Percentiles rank a stretch among this genome's conserved stretches.
Conservation (phyloP, 2,888 invertebrate species). For the Tetramorium bicarinatum region DNA sequence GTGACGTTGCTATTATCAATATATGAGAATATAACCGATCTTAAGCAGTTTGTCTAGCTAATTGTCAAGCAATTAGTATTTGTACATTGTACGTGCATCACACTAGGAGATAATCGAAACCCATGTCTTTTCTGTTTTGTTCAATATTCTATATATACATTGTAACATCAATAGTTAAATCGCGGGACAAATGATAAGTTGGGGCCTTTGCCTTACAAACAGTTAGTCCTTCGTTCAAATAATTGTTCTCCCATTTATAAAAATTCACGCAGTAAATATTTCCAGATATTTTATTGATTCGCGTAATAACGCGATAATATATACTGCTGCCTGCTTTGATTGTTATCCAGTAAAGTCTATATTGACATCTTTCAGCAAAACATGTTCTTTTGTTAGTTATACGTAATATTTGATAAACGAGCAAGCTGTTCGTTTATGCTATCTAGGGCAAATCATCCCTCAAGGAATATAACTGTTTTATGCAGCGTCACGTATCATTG, state of each 20-base stretch:
- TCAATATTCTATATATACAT: neutral
- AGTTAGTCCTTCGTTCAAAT: too few relatives aligned
- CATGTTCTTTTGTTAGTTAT: neutral
- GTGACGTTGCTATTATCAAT: neutral
- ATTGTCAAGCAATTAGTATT: neutral
- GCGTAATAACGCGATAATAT: neutral
- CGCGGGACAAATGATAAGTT: neutral
- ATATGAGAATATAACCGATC: neutral
- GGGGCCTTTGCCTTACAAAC: neutral
- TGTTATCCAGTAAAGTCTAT: neutral
- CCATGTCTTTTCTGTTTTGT: neutral
- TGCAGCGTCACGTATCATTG: neutral
- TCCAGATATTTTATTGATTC: neutral
- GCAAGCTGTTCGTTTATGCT: neutral
- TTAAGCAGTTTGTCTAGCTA: neutral
- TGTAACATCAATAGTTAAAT: neutral
- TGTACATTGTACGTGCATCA: neutral
- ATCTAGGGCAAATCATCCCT: neutral
- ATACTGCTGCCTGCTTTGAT: neutral
- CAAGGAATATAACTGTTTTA: neutral
- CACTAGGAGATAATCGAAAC: neutral
- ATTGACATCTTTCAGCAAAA: conserved; percentile 5
- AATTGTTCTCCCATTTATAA: neutral
- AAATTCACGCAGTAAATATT: conserved; percentile 21
- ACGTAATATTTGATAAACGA: conserved; percentile 10